These are phyloP conservation scores for Nothobranchius furzeri DNA, from an alignment of 2,113 vertebrate species.

Conservation along the genomic window DNA sequence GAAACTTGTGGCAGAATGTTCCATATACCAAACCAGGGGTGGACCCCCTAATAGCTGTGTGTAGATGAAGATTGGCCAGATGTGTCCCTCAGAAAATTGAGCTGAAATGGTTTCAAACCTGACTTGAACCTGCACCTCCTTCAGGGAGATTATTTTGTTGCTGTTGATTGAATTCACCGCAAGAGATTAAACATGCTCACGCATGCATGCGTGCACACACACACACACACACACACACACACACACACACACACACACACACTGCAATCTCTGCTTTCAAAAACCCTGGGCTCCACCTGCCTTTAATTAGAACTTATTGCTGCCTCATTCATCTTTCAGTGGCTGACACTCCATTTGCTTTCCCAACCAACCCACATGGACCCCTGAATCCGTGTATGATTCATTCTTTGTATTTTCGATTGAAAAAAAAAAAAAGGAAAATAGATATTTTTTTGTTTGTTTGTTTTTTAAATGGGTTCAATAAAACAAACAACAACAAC, in stretches of 20 bases:
- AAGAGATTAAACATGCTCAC: no score
- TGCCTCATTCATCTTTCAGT: slow-evolving; percentile 75
- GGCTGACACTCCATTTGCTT: slow-evolving; percentile 74
- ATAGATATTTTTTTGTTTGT: no score
- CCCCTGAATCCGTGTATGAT: slow-evolving; percentile 1
- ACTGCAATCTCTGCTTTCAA: no score
- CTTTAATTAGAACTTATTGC: slow-evolving; percentile 77
- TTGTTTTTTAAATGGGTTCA: no score
- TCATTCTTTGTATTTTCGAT: no score
- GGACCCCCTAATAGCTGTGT: slow-evolving; percentile 17
- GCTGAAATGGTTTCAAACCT: slow-evolving; percentile 52
- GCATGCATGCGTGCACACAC: slow-evolving; percentile 1
- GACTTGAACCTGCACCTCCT: slow-evolving; percentile 31
- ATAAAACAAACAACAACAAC: no score
- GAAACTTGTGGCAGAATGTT: neutral
- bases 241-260: no score
- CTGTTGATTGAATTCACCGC: neutral
- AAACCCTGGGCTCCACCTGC: slow-evolving; percentile 70
- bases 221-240: slow-evolving; percentile 21
- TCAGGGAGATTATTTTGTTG: neutral
- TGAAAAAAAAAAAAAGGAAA: no score
- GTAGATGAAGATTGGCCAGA: slow-evolving; percentile 35
- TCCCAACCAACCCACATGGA: slow-evolving; percentile 55
- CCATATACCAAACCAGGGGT: slow-evolving; percentile 15
- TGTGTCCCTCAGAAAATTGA: slow-evolving; percentile 42